These are phyloP conservation scores for Bos javanicus DNA, from an alignment of 2,113 vertebrate genomes.

Conservation along the genomic window DNA sequence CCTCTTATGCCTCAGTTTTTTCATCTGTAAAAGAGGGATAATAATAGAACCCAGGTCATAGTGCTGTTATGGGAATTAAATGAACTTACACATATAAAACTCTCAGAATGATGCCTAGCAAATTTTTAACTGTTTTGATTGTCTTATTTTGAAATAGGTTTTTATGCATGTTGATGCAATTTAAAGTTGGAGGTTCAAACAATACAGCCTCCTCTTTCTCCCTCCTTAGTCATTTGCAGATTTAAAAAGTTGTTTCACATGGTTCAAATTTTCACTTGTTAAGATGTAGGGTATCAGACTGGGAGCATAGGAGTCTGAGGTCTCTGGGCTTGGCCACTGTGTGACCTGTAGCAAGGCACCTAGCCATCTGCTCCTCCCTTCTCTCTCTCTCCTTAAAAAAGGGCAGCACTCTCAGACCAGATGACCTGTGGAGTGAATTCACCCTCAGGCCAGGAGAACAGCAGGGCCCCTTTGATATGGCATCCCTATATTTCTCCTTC, in stretches of 20 bases:
- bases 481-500: background rate
- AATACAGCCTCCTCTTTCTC: background rate
- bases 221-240: background rate
- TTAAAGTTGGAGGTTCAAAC: conserved; percentile 27
- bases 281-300: background rate
- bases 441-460: background rate
- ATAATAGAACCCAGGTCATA: background rate
- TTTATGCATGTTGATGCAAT: background rate
- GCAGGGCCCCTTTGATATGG: background rate
- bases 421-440: background rate
- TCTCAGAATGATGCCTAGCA: background rate
- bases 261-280: background rate
- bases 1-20: background rate
- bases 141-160: background rate
- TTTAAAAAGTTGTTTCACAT: background rate
- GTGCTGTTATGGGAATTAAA: background rate
- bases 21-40: background rate
- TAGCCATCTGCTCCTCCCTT: background rate
- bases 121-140: background rate
- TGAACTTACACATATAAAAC: background rate
- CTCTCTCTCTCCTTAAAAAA: background rate
- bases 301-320: background rate
- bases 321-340: background rate
- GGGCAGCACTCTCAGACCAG: background rate
- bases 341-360: background rate